A percentile compares a stretch with the other conserved stretches of the same genome.
Conservation (phyloP, 2,888 invertebrate genomes). For the Ceriagrion tenellum region DNA sequence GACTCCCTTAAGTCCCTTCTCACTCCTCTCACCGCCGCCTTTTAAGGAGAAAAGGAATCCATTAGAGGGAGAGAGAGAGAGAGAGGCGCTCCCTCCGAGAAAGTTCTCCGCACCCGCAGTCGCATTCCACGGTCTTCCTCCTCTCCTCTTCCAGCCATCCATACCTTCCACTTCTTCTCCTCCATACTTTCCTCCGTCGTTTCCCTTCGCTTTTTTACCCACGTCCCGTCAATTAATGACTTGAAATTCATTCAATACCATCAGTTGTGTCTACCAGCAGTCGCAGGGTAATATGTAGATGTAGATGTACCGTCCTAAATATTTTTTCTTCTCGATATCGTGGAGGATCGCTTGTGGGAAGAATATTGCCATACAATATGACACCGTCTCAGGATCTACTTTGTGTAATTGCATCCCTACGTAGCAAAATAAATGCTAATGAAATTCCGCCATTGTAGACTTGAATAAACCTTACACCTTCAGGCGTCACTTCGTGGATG, state of each 20-base stretch:
- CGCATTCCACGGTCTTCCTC: background rate
- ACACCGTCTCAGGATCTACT: no score
- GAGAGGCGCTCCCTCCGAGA: background rate
- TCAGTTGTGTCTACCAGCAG: background rate
- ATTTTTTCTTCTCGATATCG: no score
- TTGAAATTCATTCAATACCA: background rate
- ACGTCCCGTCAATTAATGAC: background rate
- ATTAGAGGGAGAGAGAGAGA: no score
- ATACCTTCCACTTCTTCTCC: background rate
- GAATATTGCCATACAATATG: no score
- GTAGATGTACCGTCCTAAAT: no score
- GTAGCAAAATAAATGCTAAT: no score
- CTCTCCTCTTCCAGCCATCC: background rate
- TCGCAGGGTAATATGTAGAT: no score
- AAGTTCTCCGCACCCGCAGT: background rate
- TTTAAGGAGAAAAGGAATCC: background rate
- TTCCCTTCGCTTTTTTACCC: background rate
- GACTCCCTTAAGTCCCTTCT: background rate
- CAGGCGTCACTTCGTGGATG: no score
- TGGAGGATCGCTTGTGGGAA: no score
- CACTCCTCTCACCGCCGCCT: background rate
- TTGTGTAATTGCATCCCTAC: no score
- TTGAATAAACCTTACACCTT: no score
- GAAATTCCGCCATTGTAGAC: no score
- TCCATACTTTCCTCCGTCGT: background rate